These are phyloP conservation scores for Scrobipalpa costella DNA, from an alignment of 2,888 invertebrate species.

Conservation along the genomic window DNA sequence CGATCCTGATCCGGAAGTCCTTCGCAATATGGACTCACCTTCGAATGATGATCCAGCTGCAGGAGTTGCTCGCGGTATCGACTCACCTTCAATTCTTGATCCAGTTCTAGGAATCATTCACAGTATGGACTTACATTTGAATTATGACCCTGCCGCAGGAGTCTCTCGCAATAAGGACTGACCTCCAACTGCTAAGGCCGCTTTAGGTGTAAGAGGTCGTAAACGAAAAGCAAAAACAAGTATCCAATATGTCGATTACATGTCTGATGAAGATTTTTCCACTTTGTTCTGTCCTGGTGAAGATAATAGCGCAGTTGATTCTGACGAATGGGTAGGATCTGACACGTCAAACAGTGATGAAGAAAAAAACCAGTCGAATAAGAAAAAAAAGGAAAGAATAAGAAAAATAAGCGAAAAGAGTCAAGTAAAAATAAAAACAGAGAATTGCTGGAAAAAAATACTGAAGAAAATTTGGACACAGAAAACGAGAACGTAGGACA, in stretches of 20 bases:
- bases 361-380: neutral
- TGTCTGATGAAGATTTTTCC: conserved; percentile 2
- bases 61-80: no score
- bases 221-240: neutral
- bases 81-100: no score
- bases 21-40: no score
- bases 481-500: conserved; percentile 21
- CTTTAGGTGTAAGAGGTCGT: neutral
- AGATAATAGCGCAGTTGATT: neutral
- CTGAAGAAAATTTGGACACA: neutral
- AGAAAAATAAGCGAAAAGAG: neutral
- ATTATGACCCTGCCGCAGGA: no score
- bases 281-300: neutral
- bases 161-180: no score
- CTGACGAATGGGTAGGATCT: neutral
- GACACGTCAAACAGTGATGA: neutral
- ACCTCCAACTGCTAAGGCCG: no score
- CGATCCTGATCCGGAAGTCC: no score
- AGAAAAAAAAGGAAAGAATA: neutral
- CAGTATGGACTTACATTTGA: no score
- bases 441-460: neutral
- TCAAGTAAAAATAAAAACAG: no score
- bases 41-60: no score
- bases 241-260: neutral
- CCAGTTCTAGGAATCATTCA: no score